Evolutionary conservation across 2,797 vertebrate species (phyloP).

Genomic region (Spinus pinus): DNA sequence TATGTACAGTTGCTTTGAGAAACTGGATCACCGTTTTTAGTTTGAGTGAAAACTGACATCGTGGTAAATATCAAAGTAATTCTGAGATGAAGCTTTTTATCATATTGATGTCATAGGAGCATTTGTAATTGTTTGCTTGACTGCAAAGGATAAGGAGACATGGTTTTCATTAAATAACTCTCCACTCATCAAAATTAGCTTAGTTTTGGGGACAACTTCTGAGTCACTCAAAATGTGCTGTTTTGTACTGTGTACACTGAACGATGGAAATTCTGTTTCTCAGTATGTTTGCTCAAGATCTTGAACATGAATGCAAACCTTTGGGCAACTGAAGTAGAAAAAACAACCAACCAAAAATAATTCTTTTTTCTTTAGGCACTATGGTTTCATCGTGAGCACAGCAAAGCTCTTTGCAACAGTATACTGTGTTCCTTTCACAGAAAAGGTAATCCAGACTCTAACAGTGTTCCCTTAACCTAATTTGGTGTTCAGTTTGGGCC

Average conservation of each 20-base stretch:
- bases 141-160: not conserved
- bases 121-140: not conserved
- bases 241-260: not conserved
- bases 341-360: not conserved
- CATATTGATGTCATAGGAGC: not conserved
- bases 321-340: not conserved
- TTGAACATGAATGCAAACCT: not conserved
- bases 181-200: not conserved
- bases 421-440: constrained; percentile 86
- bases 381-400: constrained; percentile 86
- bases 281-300: not conserved
- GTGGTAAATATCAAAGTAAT: not conserved
- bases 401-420: constrained; percentile 89
- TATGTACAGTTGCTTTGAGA: not conserved
- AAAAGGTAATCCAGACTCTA: constrained; percentile 75
- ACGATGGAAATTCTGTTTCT: not conserved
- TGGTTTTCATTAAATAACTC: not conserved
- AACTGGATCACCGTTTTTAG: not conserved
- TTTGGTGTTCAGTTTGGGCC: not conserved
- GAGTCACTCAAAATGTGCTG: not conserved
- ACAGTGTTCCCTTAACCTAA: fast-evolving
- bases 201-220: not conserved
- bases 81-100: not conserved
- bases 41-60: not conserved
- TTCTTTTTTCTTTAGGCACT: constrained; percentile 81